Base-by-base conservation (phyloP, 2,888 invertebrate genomes). In the Sesamia inferens region DNA sequence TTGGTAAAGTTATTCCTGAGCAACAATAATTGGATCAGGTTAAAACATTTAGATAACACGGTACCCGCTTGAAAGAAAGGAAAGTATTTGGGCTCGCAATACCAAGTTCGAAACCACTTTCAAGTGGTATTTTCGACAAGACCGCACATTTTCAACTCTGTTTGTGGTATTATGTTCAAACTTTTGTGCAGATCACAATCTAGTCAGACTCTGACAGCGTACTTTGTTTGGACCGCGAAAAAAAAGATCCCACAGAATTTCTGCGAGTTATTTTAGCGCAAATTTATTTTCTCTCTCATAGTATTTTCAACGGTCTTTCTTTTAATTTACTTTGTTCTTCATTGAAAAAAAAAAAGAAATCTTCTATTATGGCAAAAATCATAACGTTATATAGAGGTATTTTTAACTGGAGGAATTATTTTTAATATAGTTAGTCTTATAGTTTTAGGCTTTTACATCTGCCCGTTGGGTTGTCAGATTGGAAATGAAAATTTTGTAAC, bases 101-200 rank as follows among this genome's bases (percentile, higher is more conserved):
- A 76, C 77, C 71, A 85, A 84, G 74, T 84, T 84, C 61, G 70
- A 79, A 66, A 79, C 94, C 95, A 94, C 94, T 94, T 94, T 71
- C 79, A 94, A 93, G 94, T 95, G 94, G 94, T 81, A 90, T 94
- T 95, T 79, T 82, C 76, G 84, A 86, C 87, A 88, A 92, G 90
- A 91, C 91, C 89, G 90, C 88, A 91, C 87, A 88, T 91, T 90
- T 89, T 90, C 88, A 90, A 90, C 88, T 73, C 85, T 88, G 89
- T 91, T 90, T 88, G 89, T 90, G 91, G 88, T 90, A 92, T 90
- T 90, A 89, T 91, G 89, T 92, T 89, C 91, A 90, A 93, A 93
- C 90, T 90, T 93, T 90, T 90, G 92, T 92, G 92, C 92, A 92
- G 92, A 92, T 93, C 90, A 92, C 92, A 94, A 92, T 92, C 90